These are phyloP conservation scores for Polydesmus complanatus DNA, from an alignment of 2,888 invertebrate species.

Conservation along the genomic window DNA sequence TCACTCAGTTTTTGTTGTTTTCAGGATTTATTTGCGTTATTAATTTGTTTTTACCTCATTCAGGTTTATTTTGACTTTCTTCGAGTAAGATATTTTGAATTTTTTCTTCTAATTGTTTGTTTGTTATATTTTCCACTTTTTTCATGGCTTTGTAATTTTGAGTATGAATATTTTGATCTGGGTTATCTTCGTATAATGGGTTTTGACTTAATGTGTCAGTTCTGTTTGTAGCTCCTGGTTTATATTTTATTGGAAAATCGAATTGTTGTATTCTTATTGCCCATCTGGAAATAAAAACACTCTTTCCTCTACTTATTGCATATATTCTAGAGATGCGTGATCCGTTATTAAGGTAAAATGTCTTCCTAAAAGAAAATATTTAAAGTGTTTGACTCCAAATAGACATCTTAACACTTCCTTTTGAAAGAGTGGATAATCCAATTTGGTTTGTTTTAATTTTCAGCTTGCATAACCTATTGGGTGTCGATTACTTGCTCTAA, in stretches of 20 bases:
- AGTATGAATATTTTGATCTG: no score
- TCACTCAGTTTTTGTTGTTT: no score
- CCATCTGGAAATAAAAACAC: constrained; percentile 29
- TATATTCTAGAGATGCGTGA: constrained; percentile 28
- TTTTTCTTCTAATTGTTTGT: no score
- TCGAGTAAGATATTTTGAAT: no score
- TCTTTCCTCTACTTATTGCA: constrained; percentile 29
- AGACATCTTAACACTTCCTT: no score
- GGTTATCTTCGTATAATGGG: no score
- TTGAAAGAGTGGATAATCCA: constrained; percentile 30
- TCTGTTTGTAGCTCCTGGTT: constrained; percentile 25
- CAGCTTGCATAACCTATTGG: constrained; percentile 29
- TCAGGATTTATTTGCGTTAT: no score
- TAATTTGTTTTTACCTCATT: no score
- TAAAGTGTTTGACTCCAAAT: constrained; percentile 30
- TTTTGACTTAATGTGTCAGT: constrained; percentile 28
- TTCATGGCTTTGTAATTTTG: no score
- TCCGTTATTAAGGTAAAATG: constrained; percentile 29
- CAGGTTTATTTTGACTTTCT: no score
- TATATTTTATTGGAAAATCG: constrained; percentile 27
- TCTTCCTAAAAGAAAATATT: constrained; percentile 28
- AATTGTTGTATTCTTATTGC: constrained; percentile 27
- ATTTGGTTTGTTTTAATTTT: constrained; percentile 27
- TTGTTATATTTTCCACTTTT: no score
- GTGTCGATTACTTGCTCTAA: constrained; percentile 24